Conservation (phyloP, 2,113 vertebrate genomes). For the Triplophysa tibetana region DNA sequence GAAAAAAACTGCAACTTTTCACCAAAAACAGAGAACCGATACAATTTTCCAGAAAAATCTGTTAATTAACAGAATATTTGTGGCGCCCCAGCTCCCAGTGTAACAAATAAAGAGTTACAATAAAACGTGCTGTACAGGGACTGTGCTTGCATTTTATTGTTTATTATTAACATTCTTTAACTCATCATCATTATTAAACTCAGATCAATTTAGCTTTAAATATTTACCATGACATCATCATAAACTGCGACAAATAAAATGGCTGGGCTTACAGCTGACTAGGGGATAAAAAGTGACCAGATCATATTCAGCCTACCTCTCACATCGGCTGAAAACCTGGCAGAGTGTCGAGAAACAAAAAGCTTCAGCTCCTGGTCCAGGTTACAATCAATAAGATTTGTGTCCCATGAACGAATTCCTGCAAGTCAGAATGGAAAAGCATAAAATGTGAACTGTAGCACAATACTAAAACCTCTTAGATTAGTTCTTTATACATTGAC, state of each 20-base stretch:
- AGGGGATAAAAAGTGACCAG: background rate
- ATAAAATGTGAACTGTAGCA: background rate
- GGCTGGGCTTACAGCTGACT: background rate
- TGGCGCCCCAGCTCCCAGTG: too few species aligned
- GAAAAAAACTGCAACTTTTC: too few species aligned
- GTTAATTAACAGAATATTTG: too few species aligned
- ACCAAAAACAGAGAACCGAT: too few species aligned
- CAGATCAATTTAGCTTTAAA: background rate
- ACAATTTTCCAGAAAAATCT: too few species aligned
- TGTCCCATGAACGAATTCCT: constrained; percentile 98
- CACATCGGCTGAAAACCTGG: constrained; percentile 93
- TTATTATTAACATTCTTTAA: background rate
- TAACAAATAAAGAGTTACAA: background rate
- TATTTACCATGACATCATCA: constrained; percentile 23
- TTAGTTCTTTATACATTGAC: background rate
- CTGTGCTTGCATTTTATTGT: background rate
- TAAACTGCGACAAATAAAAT: background rate
- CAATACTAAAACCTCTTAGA: background rate
- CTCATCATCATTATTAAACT: background rate
- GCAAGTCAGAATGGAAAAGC: constrained; percentile 50
- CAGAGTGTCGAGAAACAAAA: constrained; percentile 96
- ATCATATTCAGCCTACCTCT: constrained; percentile 80
- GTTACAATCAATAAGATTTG: constrained; percentile 92
- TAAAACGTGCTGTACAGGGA: background rate
- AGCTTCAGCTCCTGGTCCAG: constrained; percentile 97